A percentile compares a stretch with the other conserved stretches of the same genome.
These are phyloP conservation scores for Hucho hucho DNA, from an alignment of 2,113 vertebrate species.

Conservation along the genomic window DNA sequence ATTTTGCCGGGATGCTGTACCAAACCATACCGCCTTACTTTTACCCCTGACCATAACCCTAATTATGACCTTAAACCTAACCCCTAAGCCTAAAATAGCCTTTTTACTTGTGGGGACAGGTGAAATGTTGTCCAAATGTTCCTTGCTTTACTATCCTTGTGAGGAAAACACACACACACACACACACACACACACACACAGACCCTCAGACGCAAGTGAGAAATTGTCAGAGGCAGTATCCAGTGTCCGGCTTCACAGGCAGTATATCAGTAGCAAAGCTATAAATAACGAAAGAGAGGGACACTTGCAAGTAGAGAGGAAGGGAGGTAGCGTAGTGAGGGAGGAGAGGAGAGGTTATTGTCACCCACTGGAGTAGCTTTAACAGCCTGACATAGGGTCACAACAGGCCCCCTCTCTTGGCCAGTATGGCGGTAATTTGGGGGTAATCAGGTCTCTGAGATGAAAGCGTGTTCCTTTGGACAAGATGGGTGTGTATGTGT, in stretches of 20 bases:
- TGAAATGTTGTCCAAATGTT: too few species aligned
- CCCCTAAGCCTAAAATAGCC: too few species aligned
- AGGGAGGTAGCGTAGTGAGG: not conserved
- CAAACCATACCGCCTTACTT: too few species aligned
- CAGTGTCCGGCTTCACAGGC: conserved; percentile 20
- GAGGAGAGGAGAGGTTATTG: not conserved
- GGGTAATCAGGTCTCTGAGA: conserved; percentile 27
- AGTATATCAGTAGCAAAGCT: conserved; percentile 11
- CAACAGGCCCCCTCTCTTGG: conserved; percentile 3
- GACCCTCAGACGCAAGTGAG: conserved; percentile 11
- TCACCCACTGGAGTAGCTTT: not conserved
- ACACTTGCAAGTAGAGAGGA: not conserved
- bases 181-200: not conserved
- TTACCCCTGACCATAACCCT: too few species aligned
- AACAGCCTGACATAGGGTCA: conserved; percentile 8
- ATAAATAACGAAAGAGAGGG: conserved; percentile 23
- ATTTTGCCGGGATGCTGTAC: too few species aligned
- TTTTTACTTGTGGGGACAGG: too few species aligned
- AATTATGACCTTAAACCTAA: too few species aligned
- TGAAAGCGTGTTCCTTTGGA: conserved; percentile 27
- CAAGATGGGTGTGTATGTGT: not conserved
- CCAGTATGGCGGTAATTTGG: conserved; percentile 13
- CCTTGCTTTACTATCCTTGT: too few species aligned
- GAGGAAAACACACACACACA: not conserved
- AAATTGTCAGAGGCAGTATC: conserved; percentile 13